phyloP scores from a whole-genome alignment of 2,113 vertebrate genomes.

The Caloenas nicobarica region DNA sequence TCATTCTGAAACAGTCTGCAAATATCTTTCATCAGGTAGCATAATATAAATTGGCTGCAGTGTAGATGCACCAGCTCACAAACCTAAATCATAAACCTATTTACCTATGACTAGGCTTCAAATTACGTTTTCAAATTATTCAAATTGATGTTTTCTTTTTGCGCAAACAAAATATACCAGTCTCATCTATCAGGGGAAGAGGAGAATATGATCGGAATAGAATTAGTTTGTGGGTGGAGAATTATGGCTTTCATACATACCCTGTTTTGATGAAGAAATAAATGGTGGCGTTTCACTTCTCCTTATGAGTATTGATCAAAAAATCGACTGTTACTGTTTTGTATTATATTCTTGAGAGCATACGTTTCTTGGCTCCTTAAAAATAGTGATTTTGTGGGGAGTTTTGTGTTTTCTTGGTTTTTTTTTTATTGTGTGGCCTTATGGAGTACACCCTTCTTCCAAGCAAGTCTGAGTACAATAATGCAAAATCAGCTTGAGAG shows the following conservation, averaged over 20 bases:
- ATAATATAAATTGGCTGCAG: neutral
- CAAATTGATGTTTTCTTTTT: neutral
- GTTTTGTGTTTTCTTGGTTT: no score
- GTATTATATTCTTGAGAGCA: neutral
- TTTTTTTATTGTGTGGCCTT: neutral
- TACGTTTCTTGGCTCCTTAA: neutral
- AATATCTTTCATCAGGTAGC: neutral
- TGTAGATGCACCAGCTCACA: neutral
- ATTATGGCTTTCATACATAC: neutral
- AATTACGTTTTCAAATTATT: neutral
- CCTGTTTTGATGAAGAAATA: neutral
- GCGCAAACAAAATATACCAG: neutral
- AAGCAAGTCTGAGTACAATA: neutral
- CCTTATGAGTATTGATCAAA: neutral
- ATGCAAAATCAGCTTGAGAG: neutral
- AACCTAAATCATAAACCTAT: neutral
- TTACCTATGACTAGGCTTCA: neutral
- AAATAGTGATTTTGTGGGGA: neutral
- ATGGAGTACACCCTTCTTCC: neutral
- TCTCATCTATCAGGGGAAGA: neutral
- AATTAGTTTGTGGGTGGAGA: neutral
- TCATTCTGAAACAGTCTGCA: neutral
- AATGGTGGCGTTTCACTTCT: neutral
- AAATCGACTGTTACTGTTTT: neutral
- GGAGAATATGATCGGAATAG: neutral